Percentiles rank a stretch among this genome's conserved stretches.
Evolutionary conservation across 2,888 invertebrate species (phyloP).

Genomic region (Eugnorisma glareosa): DNA sequence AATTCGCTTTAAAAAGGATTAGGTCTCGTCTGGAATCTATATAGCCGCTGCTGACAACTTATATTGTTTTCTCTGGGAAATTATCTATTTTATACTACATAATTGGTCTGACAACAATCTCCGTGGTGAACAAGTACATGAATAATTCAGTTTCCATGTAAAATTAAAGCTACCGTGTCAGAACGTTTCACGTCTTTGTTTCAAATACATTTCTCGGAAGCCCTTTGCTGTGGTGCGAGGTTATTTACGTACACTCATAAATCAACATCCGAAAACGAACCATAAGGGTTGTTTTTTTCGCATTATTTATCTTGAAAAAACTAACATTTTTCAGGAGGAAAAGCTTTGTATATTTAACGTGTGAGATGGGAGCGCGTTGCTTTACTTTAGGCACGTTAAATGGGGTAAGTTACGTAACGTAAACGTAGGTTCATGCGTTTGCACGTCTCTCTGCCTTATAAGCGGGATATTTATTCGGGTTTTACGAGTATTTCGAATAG

Average conservation of each 20-base stretch:
- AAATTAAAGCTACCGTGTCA: constrained; percentile 50
- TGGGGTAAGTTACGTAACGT: constrained; percentile 37
- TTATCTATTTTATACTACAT: constrained; percentile 39
- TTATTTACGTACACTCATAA: constrained; percentile 50
- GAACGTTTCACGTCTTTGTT: constrained; percentile 44
- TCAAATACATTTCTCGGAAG: constrained; percentile 46
- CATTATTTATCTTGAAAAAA: constrained; percentile 50
- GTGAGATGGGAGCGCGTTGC: constrained; percentile 28
- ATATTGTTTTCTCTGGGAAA: constrained; percentile 26
- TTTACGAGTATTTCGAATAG: constrained; percentile 70
- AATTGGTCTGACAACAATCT: constrained; percentile 42
- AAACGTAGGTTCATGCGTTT: constrained; percentile 49
- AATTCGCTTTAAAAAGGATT: constrained; percentile 29
- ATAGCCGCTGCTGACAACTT: not conserved
- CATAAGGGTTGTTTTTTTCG: constrained; percentile 40
- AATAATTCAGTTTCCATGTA: constrained; percentile 49
- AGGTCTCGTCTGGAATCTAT: constrained; percentile 20
- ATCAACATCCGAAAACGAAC: constrained; percentile 48
- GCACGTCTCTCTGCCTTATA: constrained; percentile 53
- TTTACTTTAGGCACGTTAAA: constrained; percentile 48
- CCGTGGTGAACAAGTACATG: constrained; percentile 27
- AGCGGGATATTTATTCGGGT: constrained; percentile 71
- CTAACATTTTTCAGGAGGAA: constrained; percentile 45
- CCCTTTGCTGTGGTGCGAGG: constrained; percentile 14
- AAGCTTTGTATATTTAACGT: constrained; percentile 49